Conservation (phyloP, 1,140 invertebrate genomes). For the Neodiprion lecontei region DNA sequence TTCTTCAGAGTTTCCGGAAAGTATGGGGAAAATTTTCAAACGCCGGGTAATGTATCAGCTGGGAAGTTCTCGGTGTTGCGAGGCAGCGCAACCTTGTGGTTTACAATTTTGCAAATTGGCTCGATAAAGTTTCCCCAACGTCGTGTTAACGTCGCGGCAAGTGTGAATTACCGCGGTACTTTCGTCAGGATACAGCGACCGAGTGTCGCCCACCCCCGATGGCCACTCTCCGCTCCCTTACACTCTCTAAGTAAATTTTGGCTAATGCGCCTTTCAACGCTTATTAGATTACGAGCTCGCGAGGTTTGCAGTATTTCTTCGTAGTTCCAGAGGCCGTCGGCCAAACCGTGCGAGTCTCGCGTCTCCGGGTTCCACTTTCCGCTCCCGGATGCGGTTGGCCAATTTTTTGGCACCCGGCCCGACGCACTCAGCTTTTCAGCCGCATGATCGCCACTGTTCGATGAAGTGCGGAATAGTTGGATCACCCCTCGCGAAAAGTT, state of each 20-base stretch:
- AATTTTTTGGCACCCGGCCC: background rate
- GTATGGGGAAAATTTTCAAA: no score
- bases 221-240: background rate
- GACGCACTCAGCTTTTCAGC: background rate
- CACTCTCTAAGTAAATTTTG: conserved; percentile 12
- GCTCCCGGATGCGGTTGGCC: background rate
- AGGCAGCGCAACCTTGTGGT: background rate
- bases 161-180: conserved; percentile 7
- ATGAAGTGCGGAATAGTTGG: background rate
- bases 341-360: background rate
- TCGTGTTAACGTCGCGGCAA: conserved; percentile 2
- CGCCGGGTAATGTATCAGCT: no score
- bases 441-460: background rate
- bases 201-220: conserved; percentile 1
- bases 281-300: conserved; percentile 9
- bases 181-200: conserved; percentile 1
- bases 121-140: conserved; percentile 12
- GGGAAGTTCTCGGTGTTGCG: background rate
- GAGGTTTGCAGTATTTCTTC: conserved; percentile 8
- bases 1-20: no score
- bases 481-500: no score
- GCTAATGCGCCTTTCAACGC: conserved; percentile 15
- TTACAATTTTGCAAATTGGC: conserved; percentile 17
- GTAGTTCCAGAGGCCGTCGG: background rate
- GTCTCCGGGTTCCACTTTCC: background rate